phyloP scores from a whole-genome alignment of 2,888 invertebrate species.

The Aporophyla lueneburgensis region DNA sequence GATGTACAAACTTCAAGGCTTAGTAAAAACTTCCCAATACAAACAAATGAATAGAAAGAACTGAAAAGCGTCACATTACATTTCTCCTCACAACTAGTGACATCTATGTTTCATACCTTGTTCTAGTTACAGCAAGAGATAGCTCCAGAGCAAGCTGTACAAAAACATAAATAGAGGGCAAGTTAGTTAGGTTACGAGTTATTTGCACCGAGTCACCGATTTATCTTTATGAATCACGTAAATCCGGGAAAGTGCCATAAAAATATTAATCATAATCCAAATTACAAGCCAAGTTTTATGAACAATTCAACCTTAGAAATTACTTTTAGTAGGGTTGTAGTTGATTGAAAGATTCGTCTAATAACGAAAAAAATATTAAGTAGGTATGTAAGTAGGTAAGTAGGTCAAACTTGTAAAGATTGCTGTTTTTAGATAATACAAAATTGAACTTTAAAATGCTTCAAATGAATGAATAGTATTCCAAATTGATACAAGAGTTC shows the following conservation, averaged over 20 bases:
- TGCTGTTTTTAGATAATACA: too few species aligned
- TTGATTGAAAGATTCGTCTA: not conserved
- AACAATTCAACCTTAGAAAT: constrained; percentile 16
- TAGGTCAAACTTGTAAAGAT: not conserved
- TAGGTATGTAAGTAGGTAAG: too few species aligned
- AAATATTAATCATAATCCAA: constrained; percentile 8
- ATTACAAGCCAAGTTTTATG: constrained; percentile 8
- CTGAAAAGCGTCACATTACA: not conserved
- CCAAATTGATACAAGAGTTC: not conserved
- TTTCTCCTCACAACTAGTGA: constrained; percentile 30
- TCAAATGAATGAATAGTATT: not conserved
- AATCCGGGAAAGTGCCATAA: constrained; percentile 9
- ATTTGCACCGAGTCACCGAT: constrained; percentile 5
- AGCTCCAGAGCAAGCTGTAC: not conserved
- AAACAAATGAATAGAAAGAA: not conserved
- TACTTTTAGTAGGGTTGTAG: constrained; percentile 4
- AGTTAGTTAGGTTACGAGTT: not conserved
- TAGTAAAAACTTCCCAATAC: not conserved
- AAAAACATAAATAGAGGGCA: not conserved
- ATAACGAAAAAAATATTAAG: not conserved
- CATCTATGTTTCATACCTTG: constrained; percentile 37
- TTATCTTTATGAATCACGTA: not conserved
- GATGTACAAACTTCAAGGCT: not conserved
- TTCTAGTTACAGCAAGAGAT: constrained; percentile 17
- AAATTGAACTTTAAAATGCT: not conserved